Conservation (phyloP, 2,797 vertebrate genomes). For the Ptychobarbus kaznakovi region DNA sequence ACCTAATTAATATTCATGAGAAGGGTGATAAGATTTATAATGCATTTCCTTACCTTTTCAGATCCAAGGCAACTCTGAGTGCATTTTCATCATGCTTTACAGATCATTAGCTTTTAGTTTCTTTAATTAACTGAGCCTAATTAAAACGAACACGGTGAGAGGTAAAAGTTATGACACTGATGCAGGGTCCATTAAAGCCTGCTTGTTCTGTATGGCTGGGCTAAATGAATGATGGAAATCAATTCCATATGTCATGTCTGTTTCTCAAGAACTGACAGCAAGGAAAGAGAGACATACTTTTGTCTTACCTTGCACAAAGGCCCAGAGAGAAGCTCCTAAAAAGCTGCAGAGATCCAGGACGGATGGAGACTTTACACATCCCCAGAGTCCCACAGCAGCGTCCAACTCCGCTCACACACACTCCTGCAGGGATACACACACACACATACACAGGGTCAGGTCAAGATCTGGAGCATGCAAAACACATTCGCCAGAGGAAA, state of each 20-base stretch:
- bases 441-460: slow-evolving; percentile 15
- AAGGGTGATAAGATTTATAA: neutral
- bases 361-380: slow-evolving; percentile 51
- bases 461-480: neutral
- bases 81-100: slow-evolving; percentile 29
- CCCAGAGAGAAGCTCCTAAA: slow-evolving; percentile 35
- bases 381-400: slow-evolving; percentile 15
- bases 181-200: slow-evolving; percentile 17
- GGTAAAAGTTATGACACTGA: slow-evolving; percentile 33
- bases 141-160: slow-evolving; percentile 37
- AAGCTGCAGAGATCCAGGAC: slow-evolving; percentile 29
- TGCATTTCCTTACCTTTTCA: neutral
- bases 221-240: slow-evolving; percentile 36
- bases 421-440: slow-evolving; percentile 41
- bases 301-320: slow-evolving; percentile 22
- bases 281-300: slow-evolving; percentile 9
- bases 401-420: slow-evolving; percentile 34
- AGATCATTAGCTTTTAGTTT: slow-evolving; percentile 38
- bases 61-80: neutral
- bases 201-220: slow-evolving; percentile 21
- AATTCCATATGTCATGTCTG: slow-evolving; percentile 13
- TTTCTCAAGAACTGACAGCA: neutral
- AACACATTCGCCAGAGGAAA: neutral
- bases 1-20: neutral
- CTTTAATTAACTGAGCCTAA: slow-evolving; percentile 41